Evolutionary conservation across 2,113 vertebrate genomes (phyloP), one percentile per base, ranked within the genome.

Genomic region (Isurus oxyrinchus): DNA sequence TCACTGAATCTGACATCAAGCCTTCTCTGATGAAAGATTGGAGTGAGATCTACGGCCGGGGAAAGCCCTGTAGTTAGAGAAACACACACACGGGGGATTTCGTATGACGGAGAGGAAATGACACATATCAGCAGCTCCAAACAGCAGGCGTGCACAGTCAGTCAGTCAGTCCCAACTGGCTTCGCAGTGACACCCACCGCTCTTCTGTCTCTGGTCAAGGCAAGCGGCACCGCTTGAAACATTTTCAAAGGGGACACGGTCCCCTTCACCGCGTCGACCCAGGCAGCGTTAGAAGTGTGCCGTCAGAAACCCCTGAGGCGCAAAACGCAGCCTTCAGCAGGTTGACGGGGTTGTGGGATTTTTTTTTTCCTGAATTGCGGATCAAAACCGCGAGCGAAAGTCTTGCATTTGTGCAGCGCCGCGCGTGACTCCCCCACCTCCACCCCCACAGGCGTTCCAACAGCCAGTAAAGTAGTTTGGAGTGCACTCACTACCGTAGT

Each of bases 11-110:
- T 94, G 90, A 40, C 59, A 94, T 94, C 90, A 63, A 63, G 61
- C 59, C 90, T 94, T 63, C 16, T 76, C 35, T 44, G 40, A 13
- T 57, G 87, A 59, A 25, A 14, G 87, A 35, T 49, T 69, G 40
- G 66, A 69, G 66, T 95, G 94, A 95, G 66, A 95, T 69, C 40
- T 31, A 72, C 10, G 3, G 66, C 40, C 25, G 23, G 94, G 94
- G 66, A 55, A 95, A 69, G 63, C 63, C 94, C 66, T 55, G 90
- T 63, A 40, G 59, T 61, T 93, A 40, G 5, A 63, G 21, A 31
- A 59, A 91, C 44, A n/a, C 27, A 84, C 10, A 61, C 93, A 95
- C 94, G 49, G 94, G 94, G 66, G 25, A 95, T 95, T 95, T 44
- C 94, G 3, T 2, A 69, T 53, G 94, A 95, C 23, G 66, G 94